Evolutionary conservation across 2,888 invertebrate genomes (phyloP).

Genomic region (Caenorhabditis auriculariae): DNA sequence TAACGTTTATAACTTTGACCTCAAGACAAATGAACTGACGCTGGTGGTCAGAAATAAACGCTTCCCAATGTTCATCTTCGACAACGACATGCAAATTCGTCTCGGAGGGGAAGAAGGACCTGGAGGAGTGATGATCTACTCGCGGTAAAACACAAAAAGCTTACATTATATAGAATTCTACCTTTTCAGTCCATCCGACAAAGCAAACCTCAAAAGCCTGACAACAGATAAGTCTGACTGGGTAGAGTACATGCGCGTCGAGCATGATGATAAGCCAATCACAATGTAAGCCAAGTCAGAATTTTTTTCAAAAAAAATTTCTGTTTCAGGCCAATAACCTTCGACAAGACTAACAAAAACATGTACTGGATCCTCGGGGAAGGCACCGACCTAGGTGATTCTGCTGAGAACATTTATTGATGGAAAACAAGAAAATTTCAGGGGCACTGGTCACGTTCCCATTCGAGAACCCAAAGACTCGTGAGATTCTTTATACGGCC

Average conservation of each 20-base stretch:
- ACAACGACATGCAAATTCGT: constrained; percentile 52
- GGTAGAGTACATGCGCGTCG: constrained; percentile 53
- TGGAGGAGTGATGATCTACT: constrained; percentile 51
- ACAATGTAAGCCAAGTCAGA: constrained; percentile 56
- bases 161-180: neutral
- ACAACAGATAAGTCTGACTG: constrained; percentile 51
- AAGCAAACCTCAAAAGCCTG: constrained; percentile 32
- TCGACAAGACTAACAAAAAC: constrained; percentile 54
- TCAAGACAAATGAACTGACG: constrained; percentile 51
- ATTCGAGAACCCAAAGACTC: constrained; percentile 50
- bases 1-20: constrained; percentile 57
- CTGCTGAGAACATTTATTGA: neutral
- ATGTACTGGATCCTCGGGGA: constrained; percentile 61
- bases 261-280: constrained; percentile 57
- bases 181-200: constrained; percentile 33
- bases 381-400: constrained; percentile 54
- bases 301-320: neutral
- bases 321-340: constrained; percentile 52
- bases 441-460: constrained; percentile 49
- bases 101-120: constrained; percentile 54
- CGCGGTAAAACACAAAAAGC: constrained; percentile 10
- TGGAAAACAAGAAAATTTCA: neutral
- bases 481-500: constrained; percentile 57
- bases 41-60: constrained; percentile 49
- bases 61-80: constrained; percentile 56